phyloP scores from a whole-genome alignment of 37 sponge, comb jelly and placozoan genomes.

The Aphrocallistes beatrix region DNA sequence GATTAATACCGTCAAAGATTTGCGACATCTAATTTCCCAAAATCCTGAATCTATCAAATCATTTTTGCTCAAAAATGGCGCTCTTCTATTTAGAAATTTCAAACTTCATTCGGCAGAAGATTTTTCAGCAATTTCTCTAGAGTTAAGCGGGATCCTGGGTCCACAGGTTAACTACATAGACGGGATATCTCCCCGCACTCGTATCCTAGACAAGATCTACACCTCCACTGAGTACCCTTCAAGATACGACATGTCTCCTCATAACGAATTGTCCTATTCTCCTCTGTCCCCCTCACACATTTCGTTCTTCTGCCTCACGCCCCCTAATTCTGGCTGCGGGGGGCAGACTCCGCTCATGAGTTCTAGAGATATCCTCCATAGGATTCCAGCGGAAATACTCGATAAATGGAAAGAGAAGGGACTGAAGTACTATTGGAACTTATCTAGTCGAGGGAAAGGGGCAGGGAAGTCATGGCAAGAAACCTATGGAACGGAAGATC shows the following conservation, averaged over 20 bases:
- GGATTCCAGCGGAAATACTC: not conserved
- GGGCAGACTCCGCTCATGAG: constrained; percentile 41
- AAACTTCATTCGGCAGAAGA: not conserved
- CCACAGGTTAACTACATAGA: not conserved
- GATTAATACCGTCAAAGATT: not conserved
- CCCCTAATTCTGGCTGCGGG: constrained; percentile 36
- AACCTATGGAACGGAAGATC: not conserved
- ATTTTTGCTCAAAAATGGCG: not conserved
- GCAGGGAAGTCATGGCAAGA: not conserved
- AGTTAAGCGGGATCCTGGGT: not conserved
- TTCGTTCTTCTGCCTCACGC: constrained; percentile 60
- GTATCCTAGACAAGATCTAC: constrained; percentile 25
- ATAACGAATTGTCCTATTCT: constrained; percentile 60
- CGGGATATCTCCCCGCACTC: not conserved
- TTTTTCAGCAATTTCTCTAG: not conserved
- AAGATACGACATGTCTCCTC: constrained; percentile 53
- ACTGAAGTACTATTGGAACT: not conserved
- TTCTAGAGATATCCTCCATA: not conserved
- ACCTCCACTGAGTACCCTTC: constrained; percentile 55
- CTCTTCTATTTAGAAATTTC: constrained; percentile 9
- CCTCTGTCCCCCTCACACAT: constrained; percentile 44
- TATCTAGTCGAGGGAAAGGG: not conserved
- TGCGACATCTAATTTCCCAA: not conserved
- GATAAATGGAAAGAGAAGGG: not conserved
- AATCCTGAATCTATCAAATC: not conserved